Evolutionary conservation across 2,888 invertebrate species (phyloP).

Genomic region (Autographa pulchrina): DNA sequence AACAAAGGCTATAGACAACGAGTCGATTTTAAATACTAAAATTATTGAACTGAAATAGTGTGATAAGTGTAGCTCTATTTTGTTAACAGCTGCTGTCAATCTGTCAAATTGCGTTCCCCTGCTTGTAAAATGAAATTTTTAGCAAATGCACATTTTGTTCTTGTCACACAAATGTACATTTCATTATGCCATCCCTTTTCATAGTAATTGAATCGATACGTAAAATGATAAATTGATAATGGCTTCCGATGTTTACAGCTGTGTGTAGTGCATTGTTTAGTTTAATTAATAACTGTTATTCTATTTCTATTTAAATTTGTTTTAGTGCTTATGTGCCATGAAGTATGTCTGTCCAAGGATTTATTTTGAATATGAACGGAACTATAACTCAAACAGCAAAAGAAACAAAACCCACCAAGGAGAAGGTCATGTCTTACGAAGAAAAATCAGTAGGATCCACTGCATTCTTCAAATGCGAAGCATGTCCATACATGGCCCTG

Average conservation of each 20-base stretch:
- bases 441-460: slow-evolving; percentile 87
- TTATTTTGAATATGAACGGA: slow-evolving; percentile 70
- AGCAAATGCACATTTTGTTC: background rate
- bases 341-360: slow-evolving; percentile 71
- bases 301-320: background rate
- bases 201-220: background rate
- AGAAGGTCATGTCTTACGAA: slow-evolving; percentile 85
- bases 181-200: background rate
- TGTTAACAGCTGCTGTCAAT: background rate
- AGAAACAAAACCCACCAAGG: slow-evolving; percentile 66
- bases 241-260: slow-evolving; percentile 53
- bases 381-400: slow-evolving; percentile 58
- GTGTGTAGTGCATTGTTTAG: slow-evolving; percentile 29
- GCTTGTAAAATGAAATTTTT: background rate
- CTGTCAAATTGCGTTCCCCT: background rate
- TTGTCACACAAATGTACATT: background rate
- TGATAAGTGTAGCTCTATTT: background rate
- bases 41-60: background rate
- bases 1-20: background rate
- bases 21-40: background rate
- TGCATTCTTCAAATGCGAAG: slow-evolving; percentile 87
- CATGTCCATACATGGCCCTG: slow-evolving; percentile 88
- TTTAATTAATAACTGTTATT: background rate
- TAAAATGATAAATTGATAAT: slow-evolving; percentile 13
- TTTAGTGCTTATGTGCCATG: slow-evolving; percentile 13